phyloP scores from a whole-genome alignment of 53 echinoderm and acorn worm genomes.

The Paracentrotus lividus region DNA sequence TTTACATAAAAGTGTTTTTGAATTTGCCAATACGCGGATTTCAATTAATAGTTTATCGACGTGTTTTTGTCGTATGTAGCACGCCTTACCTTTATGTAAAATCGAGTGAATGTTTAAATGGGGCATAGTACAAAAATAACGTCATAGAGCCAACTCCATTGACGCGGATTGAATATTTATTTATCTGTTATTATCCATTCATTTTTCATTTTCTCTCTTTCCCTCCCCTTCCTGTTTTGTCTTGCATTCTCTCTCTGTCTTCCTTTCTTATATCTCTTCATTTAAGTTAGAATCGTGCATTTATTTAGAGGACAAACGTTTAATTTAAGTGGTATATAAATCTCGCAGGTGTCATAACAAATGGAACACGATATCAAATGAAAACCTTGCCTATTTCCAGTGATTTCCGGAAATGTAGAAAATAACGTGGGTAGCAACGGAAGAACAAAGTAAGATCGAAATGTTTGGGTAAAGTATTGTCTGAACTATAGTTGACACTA shows the following conservation, averaged over 20 bases:
- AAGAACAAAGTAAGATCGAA: neutral
- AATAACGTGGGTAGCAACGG: neutral
- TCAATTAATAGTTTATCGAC: conserved; percentile 10
- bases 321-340: conserved; percentile 34
- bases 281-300: neutral
- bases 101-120: conserved; percentile 19
- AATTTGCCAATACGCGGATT: conserved; percentile 5
- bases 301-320: neutral
- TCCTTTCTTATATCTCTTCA: neutral
- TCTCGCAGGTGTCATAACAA: conserved; percentile 49
- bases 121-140: neutral
- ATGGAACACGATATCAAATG: conserved; percentile 25
- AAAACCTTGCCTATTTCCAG: neutral
- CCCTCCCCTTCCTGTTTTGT: neutral
- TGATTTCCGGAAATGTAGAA: conserved; percentile 8
- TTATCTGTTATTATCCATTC: neutral
- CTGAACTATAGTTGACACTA: too few species aligned
- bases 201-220: neutral
- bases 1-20: conserved; percentile 54
- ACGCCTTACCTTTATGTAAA: neutral
- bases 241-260: neutral
- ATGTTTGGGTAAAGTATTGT: neutral
- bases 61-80: conserved; percentile 25
- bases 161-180: neutral
- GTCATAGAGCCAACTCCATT: neutral